Base-by-base conservation (phyloP, 2,797 vertebrate species). In the Allobates femoralis region DNA sequence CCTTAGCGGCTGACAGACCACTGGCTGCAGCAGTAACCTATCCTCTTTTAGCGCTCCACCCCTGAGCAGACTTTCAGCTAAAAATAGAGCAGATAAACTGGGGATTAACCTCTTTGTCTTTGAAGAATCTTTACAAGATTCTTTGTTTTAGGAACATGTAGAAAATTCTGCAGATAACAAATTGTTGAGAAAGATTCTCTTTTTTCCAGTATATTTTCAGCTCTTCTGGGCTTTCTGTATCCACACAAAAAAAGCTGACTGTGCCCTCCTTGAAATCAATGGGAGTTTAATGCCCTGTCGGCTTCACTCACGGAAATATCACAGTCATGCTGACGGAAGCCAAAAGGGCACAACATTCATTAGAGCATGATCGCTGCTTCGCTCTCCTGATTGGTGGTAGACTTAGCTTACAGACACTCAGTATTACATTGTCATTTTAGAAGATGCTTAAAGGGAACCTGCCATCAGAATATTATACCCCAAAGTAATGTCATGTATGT, bases 261-360 rank as follows among this genome's bases (percentile, higher is more conserved):
- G 69, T 26, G 69, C 23, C 46, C 23, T 41, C 10, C 51, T 55
- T 32, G 79, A 69, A 69, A 51, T 50, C 62, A 81, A 50, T 30
- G 50, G 50, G 50, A 53, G 46, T 81, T 67, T 81, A 67, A 81
- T 81, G 79, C 69, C 1, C 69, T 37, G 23, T 73, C 69, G 16
- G 69, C 41, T 73, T 73, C 69, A 73, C 69, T 73, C 12, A 73
- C 11, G n/a, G 37, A 26, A 73, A 73, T 73, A 23, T 73, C 37
- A 5, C 11, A 73, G 37, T 73, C 37, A 73, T 14, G 37, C 69
- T 73, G 37, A 73, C 37, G 37, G 34, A 73, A 46, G 69, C 37
- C 37, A 10, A 73, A 73, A 73, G 69, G 69, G 37, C 69, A 50
- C 37, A 46, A 23, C 16, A n/a, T 5, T 73, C 3, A 1, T 28